Evolutionary conservation across 2,888 invertebrate species (phyloP).

Genomic region (Bellardia pandia): DNA sequence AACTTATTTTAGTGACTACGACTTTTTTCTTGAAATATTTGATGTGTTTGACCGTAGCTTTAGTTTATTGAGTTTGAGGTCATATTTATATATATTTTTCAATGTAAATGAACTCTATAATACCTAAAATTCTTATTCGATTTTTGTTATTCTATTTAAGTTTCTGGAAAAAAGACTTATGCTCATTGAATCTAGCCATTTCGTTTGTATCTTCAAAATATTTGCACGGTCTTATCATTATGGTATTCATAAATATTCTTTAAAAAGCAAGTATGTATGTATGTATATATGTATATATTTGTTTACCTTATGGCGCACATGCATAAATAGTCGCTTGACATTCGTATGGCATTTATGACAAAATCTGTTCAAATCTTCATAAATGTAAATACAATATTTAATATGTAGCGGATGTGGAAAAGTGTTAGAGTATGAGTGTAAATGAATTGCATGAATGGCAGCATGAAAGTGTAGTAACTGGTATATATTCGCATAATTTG

Average conservation of each 20-base stretch:
- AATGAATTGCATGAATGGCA: background rate
- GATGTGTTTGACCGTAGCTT: too few species aligned
- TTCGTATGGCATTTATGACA: conserved; percentile 11
- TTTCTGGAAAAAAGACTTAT: too few species aligned
- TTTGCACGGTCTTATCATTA: background rate
- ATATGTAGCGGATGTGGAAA: conserved; percentile 3
- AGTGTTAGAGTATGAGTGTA: background rate
- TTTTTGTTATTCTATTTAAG: too few species aligned
- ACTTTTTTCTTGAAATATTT: too few species aligned
- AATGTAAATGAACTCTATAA: too few species aligned
- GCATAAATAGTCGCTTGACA: background rate
- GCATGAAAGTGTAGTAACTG: background rate
- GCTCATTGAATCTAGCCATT: too few species aligned
- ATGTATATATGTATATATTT: background rate
- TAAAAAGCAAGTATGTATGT: background rate
- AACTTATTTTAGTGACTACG: too few species aligned
- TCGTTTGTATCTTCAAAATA: too few species aligned
- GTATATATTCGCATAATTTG: conserved; percentile 5
- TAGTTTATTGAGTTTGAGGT: too few species aligned
- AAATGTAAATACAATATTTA: background rate
- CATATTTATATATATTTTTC: too few species aligned
- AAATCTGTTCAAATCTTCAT: background rate
- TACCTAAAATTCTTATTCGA: too few species aligned
- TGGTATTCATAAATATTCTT: background rate
- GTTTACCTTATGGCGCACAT: background rate